Percentiles rank a stretch among this genome's conserved stretches.
Conservation (phyloP, 2,797 vertebrate species). For the Spizella passerina region DNA sequence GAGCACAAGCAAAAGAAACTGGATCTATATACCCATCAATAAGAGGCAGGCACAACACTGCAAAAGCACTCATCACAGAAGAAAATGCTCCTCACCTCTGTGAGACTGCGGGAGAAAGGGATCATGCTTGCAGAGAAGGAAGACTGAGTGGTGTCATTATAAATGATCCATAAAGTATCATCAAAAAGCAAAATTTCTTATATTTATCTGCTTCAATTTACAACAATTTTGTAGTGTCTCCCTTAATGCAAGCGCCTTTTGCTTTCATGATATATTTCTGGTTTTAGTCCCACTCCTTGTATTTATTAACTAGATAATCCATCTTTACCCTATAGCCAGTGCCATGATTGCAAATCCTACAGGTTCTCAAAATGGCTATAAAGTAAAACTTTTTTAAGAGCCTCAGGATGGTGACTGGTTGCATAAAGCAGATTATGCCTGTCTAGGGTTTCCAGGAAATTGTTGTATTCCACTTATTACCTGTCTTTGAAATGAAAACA, state of each 20-base stretch:
- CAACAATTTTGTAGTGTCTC: background rate
- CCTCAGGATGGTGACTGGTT: slow-evolving; percentile 60
- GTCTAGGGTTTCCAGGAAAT: slow-evolving; percentile 71
- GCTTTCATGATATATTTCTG: slow-evolving; percentile 34
- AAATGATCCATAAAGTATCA: background rate
- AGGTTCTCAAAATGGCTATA: slow-evolving; percentile 56
- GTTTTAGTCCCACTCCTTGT: slow-evolving; percentile 3
- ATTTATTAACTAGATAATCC: slow-evolving; percentile 71
- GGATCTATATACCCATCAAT: background rate
- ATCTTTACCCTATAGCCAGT: slow-evolving; percentile 47
- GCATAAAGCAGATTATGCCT: slow-evolving; percentile 70
- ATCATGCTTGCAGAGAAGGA: background rate
- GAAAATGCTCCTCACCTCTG: background rate
- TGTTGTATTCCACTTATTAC: slow-evolving; percentile 74
- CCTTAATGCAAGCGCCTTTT: slow-evolving; percentile 19
- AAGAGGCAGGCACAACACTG: background rate
- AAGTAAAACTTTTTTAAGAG: slow-evolving; percentile 71
- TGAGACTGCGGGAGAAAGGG: background rate
- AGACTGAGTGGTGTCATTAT: background rate
- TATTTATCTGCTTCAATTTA: background rate
- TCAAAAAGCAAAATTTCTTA: background rate
- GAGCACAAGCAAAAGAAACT: background rate
- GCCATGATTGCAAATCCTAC: slow-evolving; percentile 59
- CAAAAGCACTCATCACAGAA: background rate
- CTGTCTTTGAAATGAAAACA: slow-evolving; percentile 81